Conservation (phyloP, 2,888 invertebrate species). For the Druceiella hillmani region DNA sequence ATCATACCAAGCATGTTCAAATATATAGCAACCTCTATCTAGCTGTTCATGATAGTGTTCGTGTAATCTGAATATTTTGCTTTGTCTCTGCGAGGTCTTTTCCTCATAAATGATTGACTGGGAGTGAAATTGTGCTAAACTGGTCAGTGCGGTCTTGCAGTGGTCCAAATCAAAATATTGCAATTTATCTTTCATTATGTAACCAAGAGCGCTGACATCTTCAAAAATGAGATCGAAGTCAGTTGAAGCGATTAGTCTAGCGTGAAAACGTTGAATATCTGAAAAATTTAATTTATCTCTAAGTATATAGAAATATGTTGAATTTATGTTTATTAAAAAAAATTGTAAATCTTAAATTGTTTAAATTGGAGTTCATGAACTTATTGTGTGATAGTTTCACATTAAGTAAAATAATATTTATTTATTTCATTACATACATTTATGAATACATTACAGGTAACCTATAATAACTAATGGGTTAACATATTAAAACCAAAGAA, state of each 20-base stretch:
- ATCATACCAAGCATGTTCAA: conserved; percentile 32
- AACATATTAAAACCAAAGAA: too few relatives aligned
- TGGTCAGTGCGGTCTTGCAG: conserved; percentile 39
- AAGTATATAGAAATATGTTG: too few relatives aligned
- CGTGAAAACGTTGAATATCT: too few relatives aligned
- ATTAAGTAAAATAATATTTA: too few relatives aligned
- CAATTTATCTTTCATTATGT: conserved; percentile 34
- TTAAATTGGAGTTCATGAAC: too few relatives aligned
- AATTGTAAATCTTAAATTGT: too few relatives aligned
- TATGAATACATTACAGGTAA: too few relatives aligned
- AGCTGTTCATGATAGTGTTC: conserved; percentile 32
- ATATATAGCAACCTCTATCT: conserved; percentile 32
- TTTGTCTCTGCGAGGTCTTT: conserved; percentile 31
- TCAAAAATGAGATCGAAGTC: conserved; percentile 40
- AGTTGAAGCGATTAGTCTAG: conserved; percentile 31
- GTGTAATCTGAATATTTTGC: conserved; percentile 30
- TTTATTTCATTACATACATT: too few relatives aligned
- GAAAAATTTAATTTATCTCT: too few relatives aligned
- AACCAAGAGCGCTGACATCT: conserved; percentile 36
- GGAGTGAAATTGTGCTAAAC: conserved; percentile 48
- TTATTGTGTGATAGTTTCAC: too few relatives aligned
- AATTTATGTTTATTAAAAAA: too few relatives aligned
- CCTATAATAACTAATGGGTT: too few relatives aligned
- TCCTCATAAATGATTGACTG: conserved; percentile 47
- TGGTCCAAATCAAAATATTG: conserved; percentile 42